phyloP scores from a whole-genome alignment of 2,797 vertebrate genomes.

The Mergus octosetaceus region DNA sequence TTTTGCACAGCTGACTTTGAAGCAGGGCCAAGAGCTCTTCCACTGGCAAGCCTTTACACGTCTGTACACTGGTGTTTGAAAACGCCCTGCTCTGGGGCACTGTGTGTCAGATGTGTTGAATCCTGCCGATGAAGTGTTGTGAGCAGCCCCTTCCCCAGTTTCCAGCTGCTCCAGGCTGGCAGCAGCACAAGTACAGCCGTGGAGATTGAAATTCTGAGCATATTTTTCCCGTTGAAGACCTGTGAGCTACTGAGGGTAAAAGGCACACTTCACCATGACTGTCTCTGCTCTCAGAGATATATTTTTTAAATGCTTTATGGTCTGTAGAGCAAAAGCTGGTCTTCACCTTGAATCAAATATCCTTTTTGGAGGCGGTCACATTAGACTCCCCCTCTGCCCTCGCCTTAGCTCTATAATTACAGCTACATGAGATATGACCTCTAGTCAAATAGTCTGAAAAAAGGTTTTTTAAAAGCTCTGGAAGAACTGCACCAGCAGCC shows the following conservation, averaged over 20 bases:
- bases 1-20: neutral
- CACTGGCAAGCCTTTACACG: neutral
- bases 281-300: neutral
- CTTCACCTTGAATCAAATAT: slow-evolving; percentile 2
- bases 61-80: neutral
- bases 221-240: neutral
- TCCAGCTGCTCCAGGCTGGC: neutral
- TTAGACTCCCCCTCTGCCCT: neutral
- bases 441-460: neutral
- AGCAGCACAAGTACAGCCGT: neutral
- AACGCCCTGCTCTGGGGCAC: neutral
- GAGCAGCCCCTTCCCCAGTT: neutral
- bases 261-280: neutral
- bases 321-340: neutral
- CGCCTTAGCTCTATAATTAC: neutral
- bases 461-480: neutral
- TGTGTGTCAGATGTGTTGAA: neutral
- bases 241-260: neutral
- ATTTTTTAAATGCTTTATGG: neutral
- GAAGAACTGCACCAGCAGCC: neutral
- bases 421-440: neutral
- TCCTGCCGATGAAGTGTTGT: neutral
- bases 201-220: neutral
- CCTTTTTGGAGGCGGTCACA: neutral
- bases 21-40: neutral